Percentiles rank a stretch among this genome's conserved stretches.
Evolutionary conservation across 1,140 invertebrate genomes (phyloP).

Genomic region (Orius laevigatus): DNA sequence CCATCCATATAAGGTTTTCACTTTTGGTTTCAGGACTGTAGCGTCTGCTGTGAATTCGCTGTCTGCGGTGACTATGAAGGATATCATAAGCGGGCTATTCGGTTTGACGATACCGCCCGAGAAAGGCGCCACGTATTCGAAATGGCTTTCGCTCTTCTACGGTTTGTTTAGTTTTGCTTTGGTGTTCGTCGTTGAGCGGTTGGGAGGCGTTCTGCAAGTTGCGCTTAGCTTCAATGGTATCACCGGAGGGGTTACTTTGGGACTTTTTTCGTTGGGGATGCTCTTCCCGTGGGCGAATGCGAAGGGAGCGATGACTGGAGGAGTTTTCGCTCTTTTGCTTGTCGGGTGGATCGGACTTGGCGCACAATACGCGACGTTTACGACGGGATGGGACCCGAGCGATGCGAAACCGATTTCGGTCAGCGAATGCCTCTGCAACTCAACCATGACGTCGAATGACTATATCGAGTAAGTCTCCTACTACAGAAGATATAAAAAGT

Average conservation of each 20-base stretch:
- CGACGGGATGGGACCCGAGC: neutral
- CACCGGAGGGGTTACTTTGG: conserved; percentile 69
- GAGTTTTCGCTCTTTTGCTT: conserved; percentile 38
- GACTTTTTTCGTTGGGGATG: conserved; percentile 74
- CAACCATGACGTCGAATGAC: neutral
- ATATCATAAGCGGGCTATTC: conserved; percentile 55
- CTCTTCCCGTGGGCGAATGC: conserved; percentile 72
- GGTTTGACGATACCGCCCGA: conserved; percentile 47
- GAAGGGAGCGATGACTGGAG: conserved; percentile 50
- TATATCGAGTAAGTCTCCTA: conserved; percentile 15
- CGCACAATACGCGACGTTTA: conserved; percentile 30
- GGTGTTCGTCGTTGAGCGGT: conserved; percentile 63
- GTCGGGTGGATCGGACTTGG: conserved; percentile 60
- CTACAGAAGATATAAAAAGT: neutral
- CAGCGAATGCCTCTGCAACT: conserved; percentile 30
- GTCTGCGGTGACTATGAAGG: conserved; percentile 77
- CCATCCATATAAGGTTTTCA: conserved; percentile 2
- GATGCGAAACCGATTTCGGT: conserved; percentile 28
- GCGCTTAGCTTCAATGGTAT: conserved; percentile 76
- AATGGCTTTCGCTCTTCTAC: conserved; percentile 42
- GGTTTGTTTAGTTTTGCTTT: conserved; percentile 43
- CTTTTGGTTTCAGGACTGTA: conserved; percentile 50
- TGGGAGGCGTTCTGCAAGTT: conserved; percentile 57
- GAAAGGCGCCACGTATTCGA: conserved; percentile 47
- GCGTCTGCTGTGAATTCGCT: conserved; percentile 82